Conservation (phyloP, 2,888 invertebrate genomes). For the Pheosia tremula region DNA sequence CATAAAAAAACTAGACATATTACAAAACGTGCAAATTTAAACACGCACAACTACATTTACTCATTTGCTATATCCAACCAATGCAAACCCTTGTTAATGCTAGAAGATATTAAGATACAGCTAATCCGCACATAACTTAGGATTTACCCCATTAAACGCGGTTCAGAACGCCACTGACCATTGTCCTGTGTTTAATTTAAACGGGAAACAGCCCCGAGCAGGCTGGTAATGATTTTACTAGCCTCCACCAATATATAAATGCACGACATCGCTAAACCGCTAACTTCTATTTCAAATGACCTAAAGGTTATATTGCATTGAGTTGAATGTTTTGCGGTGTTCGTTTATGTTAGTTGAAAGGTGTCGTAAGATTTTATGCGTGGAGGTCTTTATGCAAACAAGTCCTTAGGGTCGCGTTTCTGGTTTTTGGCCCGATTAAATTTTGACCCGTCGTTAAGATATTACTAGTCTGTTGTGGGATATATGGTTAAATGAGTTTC, state of each 20-base stretch:
- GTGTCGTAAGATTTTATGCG: constrained; percentile 82
- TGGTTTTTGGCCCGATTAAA: constrained; percentile 78
- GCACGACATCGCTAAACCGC: background rate
- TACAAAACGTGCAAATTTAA: constrained; percentile 3
- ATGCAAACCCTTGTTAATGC: constrained; percentile 63
- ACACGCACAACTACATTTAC: constrained; percentile 13
- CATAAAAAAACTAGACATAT: constrained; percentile 5
- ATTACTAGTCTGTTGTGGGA: constrained; percentile 34
- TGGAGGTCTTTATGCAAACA: constrained; percentile 77
- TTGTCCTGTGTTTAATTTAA: constrained; percentile 83
- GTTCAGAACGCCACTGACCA: constrained; percentile 73
- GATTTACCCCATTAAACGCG: constrained; percentile 72
- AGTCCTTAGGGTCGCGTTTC: constrained; percentile 75
- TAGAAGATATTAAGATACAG: constrained; percentile 79
- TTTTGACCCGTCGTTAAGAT: constrained; percentile 66
- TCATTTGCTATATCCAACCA: constrained; percentile 22
- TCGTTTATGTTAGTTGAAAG: constrained; percentile 46
- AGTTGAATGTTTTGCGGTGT: background rate
- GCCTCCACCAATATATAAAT: constrained; percentile 46
- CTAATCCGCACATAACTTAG: constrained; percentile 84
- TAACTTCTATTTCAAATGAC: constrained; percentile 11
- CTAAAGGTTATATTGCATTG: constrained; percentile 39
- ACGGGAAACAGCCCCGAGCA: constrained; percentile 59
- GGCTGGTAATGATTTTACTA: constrained; percentile 74
- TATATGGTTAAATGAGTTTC: constrained; percentile 28